Base-by-base conservation (phyloP, 2,888 invertebrate genomes). In the Geotrupes spiniger region DNA sequence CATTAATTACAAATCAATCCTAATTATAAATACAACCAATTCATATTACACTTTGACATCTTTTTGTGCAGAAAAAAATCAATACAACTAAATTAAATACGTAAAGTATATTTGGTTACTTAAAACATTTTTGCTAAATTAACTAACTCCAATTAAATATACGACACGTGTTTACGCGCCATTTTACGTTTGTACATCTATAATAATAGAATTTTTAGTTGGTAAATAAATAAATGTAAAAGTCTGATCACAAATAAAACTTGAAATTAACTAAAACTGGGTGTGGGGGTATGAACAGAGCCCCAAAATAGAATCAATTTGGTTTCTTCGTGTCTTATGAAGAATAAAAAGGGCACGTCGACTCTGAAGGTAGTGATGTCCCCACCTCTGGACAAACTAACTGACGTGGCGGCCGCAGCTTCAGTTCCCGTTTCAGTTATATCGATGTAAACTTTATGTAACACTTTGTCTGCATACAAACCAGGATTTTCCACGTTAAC, bases 251-350 rank as follows among this genome's bases (percentile, higher is more conserved):
- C 11, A 33, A 10, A 9, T 33, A 33, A 36, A 14, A 15, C 42
- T 42, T 14, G 15, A 12, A 43, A 43, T 21, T 45, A 45, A 21
- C 25, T 50, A 51, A 42, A 51, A 27, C 25, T 42, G 33, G 51
- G 47, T 5, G 73, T 74, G 1, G 87, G 87, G 50, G 76, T 76
- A 56, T 78, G 78, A 37, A 87, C 78, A 17, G 80, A 77, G 1
- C 85, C 87, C 78, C 85, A 87, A 65, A 89, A 89, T 36, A 85
- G 76, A 16, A 86, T 77, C 4, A 84, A 73, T 56, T 81, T 79
- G 2, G 84, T 81, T 16, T 74, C 72, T 54, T 84, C 81, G 63
- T 87, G 83, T 54, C 84, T 76, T 53, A 89, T 86, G 64, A 87
- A 84, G 65, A 88, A 85, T 48, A 84, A 74, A 69, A 88, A 89